Base-by-base conservation (phyloP, 2,888 invertebrate species). In the Drosophila leonis region DNA sequence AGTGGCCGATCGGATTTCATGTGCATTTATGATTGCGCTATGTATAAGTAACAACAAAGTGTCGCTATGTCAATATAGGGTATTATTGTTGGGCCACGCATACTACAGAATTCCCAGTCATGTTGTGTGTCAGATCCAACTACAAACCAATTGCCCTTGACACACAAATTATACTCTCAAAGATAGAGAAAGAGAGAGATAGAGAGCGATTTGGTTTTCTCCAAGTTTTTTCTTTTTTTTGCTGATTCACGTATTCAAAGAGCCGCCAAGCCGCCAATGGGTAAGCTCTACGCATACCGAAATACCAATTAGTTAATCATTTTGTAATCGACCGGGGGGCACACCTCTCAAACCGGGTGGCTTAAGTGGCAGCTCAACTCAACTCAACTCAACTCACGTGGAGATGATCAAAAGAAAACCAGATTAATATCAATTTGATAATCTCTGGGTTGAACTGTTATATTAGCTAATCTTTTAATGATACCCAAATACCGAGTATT, bases 291-390 rank as follows among this genome's bases (percentile, higher is more conserved):
- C 27, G 39, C 39, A 54, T 39, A n/a, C 54, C 39, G 0, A 52
- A 20, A 35, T 24, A 52, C 27, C 39, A 39, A 54, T 39, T 29
- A 37, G 39, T 54, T 39, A 54, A 54, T 29, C 37, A 54, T 54
- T 39, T 54, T 27, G 54, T 39, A 54, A 39, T 39, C 27, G 18
- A 54, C 27, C 20, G 4, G 1, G n/a, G n/a, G 35, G n/a, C 52
- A 54, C 54, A 54, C 37, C 54, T 54, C 33, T 51, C 7, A 15
- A 37, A 37, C 35, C 35, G 35, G 35, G 35, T 6, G 35, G 13
- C 6, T 37, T 24, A 54, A 27, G n/a, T 39, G 49, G 20, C 18
- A 8, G 7, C n/a, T 5, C 29, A n/a, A 9, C 48, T 10, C 27
- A 15, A 6, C 44, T 5, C 20, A 20, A 42, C 29, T 31, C 29